Evolutionary conservation across 1,140 invertebrate species (phyloP).

Genomic region (Trissolcus basalis): DNA sequence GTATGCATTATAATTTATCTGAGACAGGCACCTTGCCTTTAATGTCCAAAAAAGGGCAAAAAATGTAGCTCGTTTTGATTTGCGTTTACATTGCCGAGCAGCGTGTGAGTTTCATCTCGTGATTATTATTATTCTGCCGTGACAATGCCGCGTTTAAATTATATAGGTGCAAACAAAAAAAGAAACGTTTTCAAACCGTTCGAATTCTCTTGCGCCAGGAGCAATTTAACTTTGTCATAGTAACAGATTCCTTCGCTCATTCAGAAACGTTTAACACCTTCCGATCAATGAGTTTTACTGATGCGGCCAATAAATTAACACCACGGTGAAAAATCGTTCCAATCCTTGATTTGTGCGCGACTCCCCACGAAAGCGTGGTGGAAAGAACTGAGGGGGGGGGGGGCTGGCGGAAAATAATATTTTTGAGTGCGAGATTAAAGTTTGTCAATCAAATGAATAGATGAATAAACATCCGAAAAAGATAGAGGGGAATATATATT

Average conservation of each 20-base stretch:
- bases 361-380: too few species aligned
- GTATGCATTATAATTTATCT: slow-evolving; percentile 50
- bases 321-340: not conserved
- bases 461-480: slow-evolving; percentile 12
- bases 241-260: not conserved
- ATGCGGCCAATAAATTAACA: not conserved
- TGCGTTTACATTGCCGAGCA: slow-evolving; percentile 3
- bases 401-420: slow-evolving; percentile 27
- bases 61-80: slow-evolving; percentile 17
- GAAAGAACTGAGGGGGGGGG: too few species aligned
- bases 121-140: too few species aligned
- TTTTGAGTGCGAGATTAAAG: slow-evolving; percentile 7
- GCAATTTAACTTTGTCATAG: too few species aligned
- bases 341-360: not conserved
- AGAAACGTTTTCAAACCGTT: too few species aligned
- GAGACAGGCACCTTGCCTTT: slow-evolving; percentile 17
- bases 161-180: too few species aligned
- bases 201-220: too few species aligned
- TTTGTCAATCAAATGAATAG: slow-evolving; percentile 33
- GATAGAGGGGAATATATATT: not conserved
- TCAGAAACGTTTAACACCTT: not conserved
- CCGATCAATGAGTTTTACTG: not conserved
- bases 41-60: slow-evolving; percentile 13
- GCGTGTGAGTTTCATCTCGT: too few species aligned
- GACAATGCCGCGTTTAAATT: too few species aligned